Percentiles rank a stretch among this genome's conserved stretches.
Conservation (phyloP, 2,888 invertebrate genomes). For the Synanthedon vespiformis region DNA sequence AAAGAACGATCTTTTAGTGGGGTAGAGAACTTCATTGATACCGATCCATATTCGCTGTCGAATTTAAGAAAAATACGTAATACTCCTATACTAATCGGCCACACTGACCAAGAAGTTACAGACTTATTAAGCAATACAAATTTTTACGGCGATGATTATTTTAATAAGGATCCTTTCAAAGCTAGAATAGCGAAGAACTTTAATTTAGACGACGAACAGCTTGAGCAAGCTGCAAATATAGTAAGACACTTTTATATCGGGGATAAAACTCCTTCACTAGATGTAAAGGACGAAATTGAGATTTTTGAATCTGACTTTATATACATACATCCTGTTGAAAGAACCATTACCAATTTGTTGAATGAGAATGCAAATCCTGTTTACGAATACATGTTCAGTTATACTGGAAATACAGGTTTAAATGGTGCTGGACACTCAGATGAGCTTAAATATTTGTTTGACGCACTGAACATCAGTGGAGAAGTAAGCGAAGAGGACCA, state of each 20-base stretch:
- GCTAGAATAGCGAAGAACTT: constrained; percentile 37
- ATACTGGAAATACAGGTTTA: constrained; percentile 23
- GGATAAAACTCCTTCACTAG: constrained; percentile 31
- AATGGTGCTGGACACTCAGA: constrained; percentile 34
- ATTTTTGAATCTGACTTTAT: constrained; percentile 49
- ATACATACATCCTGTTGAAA: constrained; percentile 43
- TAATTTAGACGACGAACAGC: constrained; percentile 31
- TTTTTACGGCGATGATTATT: constrained; percentile 25
- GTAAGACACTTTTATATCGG: constrained; percentile 52
- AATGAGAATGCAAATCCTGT: constrained; percentile 40
- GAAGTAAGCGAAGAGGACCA: constrained; percentile 26
- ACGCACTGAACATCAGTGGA: constrained; percentile 10
- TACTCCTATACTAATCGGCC: constrained; percentile 49
- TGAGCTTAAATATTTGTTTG: constrained; percentile 47
- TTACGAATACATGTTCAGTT: constrained; percentile 48
- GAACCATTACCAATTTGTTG: constrained; percentile 34
- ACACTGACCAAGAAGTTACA: constrained; percentile 15
- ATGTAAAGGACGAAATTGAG: constrained; percentile 25
- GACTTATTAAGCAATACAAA: not conserved
- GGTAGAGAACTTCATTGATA: constrained; percentile 43
- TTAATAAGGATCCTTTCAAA: constrained; percentile 38
- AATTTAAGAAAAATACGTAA: constrained; percentile 41
- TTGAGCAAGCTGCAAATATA: constrained; percentile 25
- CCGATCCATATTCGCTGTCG: constrained; percentile 38
- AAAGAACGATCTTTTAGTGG: constrained; percentile 52